Percentiles rank a stretch among this genome's conserved stretches.
These are phyloP conservation scores for Melangyna quadrimaculata DNA, from an alignment of 2,888 invertebrate species.

Conservation along the genomic window DNA sequence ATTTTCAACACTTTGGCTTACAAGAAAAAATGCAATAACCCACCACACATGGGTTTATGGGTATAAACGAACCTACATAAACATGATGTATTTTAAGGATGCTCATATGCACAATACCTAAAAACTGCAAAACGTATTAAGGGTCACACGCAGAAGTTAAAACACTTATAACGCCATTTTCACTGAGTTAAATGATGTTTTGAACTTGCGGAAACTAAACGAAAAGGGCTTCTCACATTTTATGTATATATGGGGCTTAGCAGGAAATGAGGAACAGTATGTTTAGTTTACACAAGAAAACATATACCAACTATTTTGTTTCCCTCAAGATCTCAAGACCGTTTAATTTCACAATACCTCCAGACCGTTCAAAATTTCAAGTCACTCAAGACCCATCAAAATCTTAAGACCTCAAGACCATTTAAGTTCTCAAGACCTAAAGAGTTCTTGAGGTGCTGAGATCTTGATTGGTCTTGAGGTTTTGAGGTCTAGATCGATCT, in stretches of 20 bases:
- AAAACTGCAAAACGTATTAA: not conserved
- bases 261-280: slow-evolving; percentile 5
- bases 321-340: too few relatives aligned
- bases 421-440: too few relatives aligned
- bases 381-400: too few relatives aligned
- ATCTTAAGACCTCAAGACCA: too few relatives aligned
- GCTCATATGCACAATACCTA: too few relatives aligned
- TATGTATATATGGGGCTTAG: not conserved
- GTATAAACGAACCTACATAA: not conserved
- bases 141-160: slow-evolving; percentile 30
- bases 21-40: not conserved
- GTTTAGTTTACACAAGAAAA: not conserved
- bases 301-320: not conserved
- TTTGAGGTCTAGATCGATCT: too few relatives aligned
- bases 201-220: slow-evolving; percentile 16
- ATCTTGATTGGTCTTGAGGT: too few relatives aligned
- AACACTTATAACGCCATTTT: slow-evolving; percentile 58
- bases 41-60: not conserved
- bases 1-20: slow-evolving; percentile 51
- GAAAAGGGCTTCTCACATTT: slow-evolving; percentile 13
- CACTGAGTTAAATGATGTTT: slow-evolving; percentile 33
- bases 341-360: too few relatives aligned
- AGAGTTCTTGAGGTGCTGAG: too few relatives aligned
- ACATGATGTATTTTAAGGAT: not conserved
- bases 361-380: too few relatives aligned